Evolutionary conservation across 2,797 vertebrate genomes (phyloP), one percentile per base, ranked within the genome.

Genomic region (Odontamblyopus lacepedii): DNA sequence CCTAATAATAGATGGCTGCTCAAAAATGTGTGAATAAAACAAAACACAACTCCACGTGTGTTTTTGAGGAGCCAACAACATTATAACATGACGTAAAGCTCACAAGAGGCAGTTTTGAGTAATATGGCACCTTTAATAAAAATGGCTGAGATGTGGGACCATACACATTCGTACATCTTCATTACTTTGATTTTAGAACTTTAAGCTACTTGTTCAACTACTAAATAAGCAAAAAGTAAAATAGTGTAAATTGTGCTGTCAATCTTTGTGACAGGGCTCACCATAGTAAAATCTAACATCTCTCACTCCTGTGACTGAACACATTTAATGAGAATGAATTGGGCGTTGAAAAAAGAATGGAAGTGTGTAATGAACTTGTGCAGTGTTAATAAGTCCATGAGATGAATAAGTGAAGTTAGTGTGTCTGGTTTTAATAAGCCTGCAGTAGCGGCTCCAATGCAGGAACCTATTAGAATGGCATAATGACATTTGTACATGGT

Each of bases 391-490:
- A 77, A 68, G 60, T 87, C 80, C 67, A 66, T 75, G 76, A 66
- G 50, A 71, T 67, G 70, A 78, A 64, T 53, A 70, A 68, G 69
- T 69, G 75, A 81, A 69, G 78, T 74, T 73, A 41, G 23, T 55
- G 67, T 55, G 18, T 72, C 78, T 73, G 73, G 75, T 81, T 88
- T 85, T 77, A 81, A 87, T 84, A 79, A 86, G 74, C 73, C 70
- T 69, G 16, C 62, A 78, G 70, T 62, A 44, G 71, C 29, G 19
- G 32, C 53, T 51, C 70, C 63, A 13, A 56, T 62, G 71, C 29
- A 76, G 63, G 72, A 69, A 76, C 32, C 72, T 29, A 75, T 81
- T 81, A 77, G 64, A 51, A 70, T 66, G 73, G 38, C 51, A 67
- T 68, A 69, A 74, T 81, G 66, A 64, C 66, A 69, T 68, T 70